Evolutionary conservation across 2,888 invertebrate genomes (phyloP).

Genomic region (Calliphora vomitoria): DNA sequence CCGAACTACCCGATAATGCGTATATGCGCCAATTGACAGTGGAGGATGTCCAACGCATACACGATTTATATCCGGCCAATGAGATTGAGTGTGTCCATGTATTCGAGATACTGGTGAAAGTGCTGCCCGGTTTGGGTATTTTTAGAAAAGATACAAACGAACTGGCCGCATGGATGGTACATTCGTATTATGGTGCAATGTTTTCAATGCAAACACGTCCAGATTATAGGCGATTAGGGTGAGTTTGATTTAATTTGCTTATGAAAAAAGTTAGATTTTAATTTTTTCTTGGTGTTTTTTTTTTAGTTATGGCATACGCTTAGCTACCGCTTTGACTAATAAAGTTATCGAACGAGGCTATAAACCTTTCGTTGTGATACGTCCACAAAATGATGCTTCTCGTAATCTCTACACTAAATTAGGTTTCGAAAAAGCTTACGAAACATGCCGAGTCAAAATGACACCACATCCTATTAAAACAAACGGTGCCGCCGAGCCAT

Average conservation of each 20-base stretch:
- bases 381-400: slow-evolving; percentile 94
- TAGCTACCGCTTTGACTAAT: slow-evolving; percentile 89
- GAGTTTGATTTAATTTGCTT: slow-evolving; percentile 59
- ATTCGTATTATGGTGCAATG: slow-evolving; percentile 96
- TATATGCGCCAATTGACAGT: slow-evolving; percentile 91
- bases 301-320: slow-evolving; percentile 88
- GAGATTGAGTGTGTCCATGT: slow-evolving; percentile 94
- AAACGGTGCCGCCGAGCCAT: slow-evolving; percentile 74
- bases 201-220: slow-evolving; percentile 95
- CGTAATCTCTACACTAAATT: slow-evolving; percentile 93
- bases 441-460: slow-evolving; percentile 92
- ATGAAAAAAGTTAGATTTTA: not conserved
- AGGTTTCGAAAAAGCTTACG: slow-evolving; percentile 92
- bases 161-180: slow-evolving; percentile 95
- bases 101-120: slow-evolving; percentile 91
- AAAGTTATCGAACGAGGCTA: slow-evolving; percentile 90
- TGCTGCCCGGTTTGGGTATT: slow-evolving; percentile 92
- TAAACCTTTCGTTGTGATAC: slow-evolving; percentile 93
- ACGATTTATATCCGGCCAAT: slow-evolving; percentile 94
- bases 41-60: slow-evolving; percentile 92
- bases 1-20: slow-evolving; percentile 89
- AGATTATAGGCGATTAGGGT: slow-evolving; percentile 90
- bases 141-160: slow-evolving; percentile 88
- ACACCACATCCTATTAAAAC: slow-evolving; percentile 85
- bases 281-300: slow-evolving; percentile 32